A percentile compares a stretch with the other conserved stretches of the same genome.
phyloP scores from a whole-genome alignment of 2,888 invertebrate species.

The Lithophane semibrunnea region DNA sequence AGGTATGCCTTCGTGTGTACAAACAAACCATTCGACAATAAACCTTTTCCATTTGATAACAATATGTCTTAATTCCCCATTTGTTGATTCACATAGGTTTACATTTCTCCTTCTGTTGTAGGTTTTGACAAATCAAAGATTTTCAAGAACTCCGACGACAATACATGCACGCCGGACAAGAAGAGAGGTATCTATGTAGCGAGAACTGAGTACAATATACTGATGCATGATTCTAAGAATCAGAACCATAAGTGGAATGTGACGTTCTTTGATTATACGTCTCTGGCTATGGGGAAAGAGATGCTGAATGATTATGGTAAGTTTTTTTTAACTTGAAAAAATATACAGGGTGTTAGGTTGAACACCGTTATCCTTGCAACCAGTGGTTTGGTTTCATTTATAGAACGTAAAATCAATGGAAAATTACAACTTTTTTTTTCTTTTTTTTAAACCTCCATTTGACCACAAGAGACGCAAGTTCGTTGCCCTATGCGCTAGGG shows the following conservation, averaged over 20 bases:
- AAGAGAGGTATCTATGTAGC: slow-evolving; percentile 94
- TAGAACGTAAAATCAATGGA: no score
- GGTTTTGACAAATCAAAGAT: slow-evolving; percentile 87
- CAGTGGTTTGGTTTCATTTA: no score
- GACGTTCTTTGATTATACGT: slow-evolving; percentile 98
- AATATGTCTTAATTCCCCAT: background rate
- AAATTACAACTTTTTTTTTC: no score
- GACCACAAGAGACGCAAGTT: no score
- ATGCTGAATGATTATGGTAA: slow-evolving; percentile 95
- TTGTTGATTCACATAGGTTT: slow-evolving; percentile 16
- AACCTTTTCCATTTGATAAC: slow-evolving; percentile 16
- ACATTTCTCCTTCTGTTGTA: slow-evolving; percentile 64
- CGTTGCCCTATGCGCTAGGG: no score
- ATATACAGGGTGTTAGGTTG: no score
- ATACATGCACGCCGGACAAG: slow-evolving; percentile 93
- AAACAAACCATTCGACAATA: background rate
- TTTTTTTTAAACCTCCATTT: no score
- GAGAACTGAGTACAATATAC: slow-evolving; percentile 97
- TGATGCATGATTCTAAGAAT: slow-evolving; percentile 96
- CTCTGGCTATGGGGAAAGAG: slow-evolving; percentile 94
- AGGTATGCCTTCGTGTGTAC: background rate
- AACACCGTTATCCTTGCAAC: no score
- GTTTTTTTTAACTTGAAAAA: slow-evolving; percentile 49
- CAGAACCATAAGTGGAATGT: slow-evolving; percentile 96
- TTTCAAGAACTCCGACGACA: slow-evolving; percentile 86